phyloP scores from a whole-genome alignment of 92 coral and sea anemone species.

The Parazoanthus swiftii region DNA sequence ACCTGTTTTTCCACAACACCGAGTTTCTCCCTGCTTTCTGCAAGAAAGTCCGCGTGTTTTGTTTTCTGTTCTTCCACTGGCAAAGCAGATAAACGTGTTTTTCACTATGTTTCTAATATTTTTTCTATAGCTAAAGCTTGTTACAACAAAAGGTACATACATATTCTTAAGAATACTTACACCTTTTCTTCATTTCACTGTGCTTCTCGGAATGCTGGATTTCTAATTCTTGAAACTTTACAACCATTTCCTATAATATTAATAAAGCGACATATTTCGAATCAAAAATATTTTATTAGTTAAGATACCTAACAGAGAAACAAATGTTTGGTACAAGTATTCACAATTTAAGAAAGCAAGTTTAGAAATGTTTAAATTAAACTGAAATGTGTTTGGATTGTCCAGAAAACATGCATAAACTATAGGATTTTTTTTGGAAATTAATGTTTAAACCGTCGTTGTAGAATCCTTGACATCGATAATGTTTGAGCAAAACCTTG shows the following conservation, averaged over 20 bases:
- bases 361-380: too few relatives aligned
- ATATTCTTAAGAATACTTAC: conserved; percentile 52
- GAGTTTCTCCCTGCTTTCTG: conserved; percentile 69
- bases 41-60: conserved; percentile 54
- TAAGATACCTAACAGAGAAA: too few relatives aligned
- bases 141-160: not conserved
- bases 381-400: too few relatives aligned
- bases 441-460: too few relatives aligned
- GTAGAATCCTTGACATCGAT: too few relatives aligned
- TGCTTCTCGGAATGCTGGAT: conserved; percentile 81
- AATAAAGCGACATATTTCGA: not conserved
- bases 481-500: too few relatives aligned
- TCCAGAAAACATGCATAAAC: too few relatives aligned
- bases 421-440: too few relatives aligned
- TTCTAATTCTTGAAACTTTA: conserved; percentile 88
- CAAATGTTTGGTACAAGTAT: too few relatives aligned
- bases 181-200: conserved; percentile 70
- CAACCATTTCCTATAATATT: conserved; percentile 79
- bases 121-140: not conserved
- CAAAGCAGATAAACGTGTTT: not conserved
- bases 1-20: conserved; percentile 75
- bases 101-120: not conserved
- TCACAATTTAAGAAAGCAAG: too few relatives aligned
- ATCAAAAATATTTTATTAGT: too few relatives aligned
- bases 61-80: conserved; percentile 75